These are phyloP conservation scores for Leucozona laternaria DNA, from an alignment of 2,888 invertebrate genomes.

Conservation along the genomic window DNA sequence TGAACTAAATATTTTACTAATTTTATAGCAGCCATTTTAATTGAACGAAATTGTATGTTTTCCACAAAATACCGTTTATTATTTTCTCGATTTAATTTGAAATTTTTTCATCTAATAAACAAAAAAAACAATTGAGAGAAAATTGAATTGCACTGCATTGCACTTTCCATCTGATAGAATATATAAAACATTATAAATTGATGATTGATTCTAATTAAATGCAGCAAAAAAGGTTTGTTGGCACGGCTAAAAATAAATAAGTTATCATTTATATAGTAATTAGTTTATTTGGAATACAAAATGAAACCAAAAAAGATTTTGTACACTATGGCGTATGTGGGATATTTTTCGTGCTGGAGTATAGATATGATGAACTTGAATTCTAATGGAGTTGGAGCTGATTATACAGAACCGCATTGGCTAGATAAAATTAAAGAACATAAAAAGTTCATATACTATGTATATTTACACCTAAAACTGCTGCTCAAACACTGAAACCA, in stretches of 20 bases:
- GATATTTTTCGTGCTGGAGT: not conserved
- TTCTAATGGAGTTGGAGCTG: not conserved
- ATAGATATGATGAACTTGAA: not conserved
- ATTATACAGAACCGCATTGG: too few species aligned
- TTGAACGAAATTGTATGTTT: not conserved
- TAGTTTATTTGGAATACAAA: not conserved
- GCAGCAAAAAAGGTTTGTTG: not conserved
- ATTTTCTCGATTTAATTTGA: not conserved
- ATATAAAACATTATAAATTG: not conserved
- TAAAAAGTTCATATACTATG: too few species aligned
- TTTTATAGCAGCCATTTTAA: not conserved
- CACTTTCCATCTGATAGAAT: not conserved
- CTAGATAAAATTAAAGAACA: too few species aligned
- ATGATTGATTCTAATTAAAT: not conserved
- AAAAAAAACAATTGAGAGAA: not conserved
- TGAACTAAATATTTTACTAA: too few species aligned
- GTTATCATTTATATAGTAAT: not conserved
- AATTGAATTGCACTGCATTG: not conserved
- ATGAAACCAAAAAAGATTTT: not conserved
- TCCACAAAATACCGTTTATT: not conserved
- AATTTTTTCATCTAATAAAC: not conserved
- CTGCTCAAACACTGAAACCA: too few species aligned
- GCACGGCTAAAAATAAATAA: not conserved
- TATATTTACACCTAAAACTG: too few species aligned
- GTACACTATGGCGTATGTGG: slow-evolving; percentile 10